Evolutionary conservation across 2,888 invertebrate species (phyloP), one percentile per base, ranked within the genome.

Genomic region (Cactoblastis cactorum): DNA sequence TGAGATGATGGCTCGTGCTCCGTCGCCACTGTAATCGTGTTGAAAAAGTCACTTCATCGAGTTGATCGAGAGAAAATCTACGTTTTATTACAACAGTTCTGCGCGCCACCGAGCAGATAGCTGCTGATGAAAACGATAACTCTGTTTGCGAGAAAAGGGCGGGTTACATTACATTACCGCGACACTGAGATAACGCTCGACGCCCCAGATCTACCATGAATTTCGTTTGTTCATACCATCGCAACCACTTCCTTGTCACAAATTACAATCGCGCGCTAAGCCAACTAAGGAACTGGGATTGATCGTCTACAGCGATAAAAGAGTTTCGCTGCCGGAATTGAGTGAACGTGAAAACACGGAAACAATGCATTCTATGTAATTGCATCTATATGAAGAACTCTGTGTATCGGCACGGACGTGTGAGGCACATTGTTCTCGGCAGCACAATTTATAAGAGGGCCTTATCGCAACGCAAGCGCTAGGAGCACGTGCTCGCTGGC

Each of bases 331-430:
- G 73, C 62, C 73, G 74, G 74, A 72, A 72, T 63, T 56, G 58
- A 55, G 64, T 59, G 58, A 59, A 65, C 65, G 71, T 67, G 72
- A 67, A 74, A 74, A 77, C 63, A 62, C 68, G 75, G 77, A 77
- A 80, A 76, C 73, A 68, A 63, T 65, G 63, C 62, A 60, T 63
- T n/a, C 63, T 73, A 71, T 77, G 74, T 80, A 74, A 81, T 80
- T 76, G 70, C 69, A 77, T 75, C 68, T 71, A 65, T 64, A 65
- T 59, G 64, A 63, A 65, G 61, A 64, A 65, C 66, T 65, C 69
- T 55, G 54, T 62, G 60, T 58, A 60, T 67, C 62, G 64, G 67
- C 65, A 66, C 67, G 65, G 71, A 65, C 70, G 65, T 67, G 63
- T 62, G 64, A 61, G 58, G 56, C 58, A 56, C 71, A 78, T 77